Conservation (phyloP, 2,888 invertebrate species). For the Cantharis nigra region DNA sequence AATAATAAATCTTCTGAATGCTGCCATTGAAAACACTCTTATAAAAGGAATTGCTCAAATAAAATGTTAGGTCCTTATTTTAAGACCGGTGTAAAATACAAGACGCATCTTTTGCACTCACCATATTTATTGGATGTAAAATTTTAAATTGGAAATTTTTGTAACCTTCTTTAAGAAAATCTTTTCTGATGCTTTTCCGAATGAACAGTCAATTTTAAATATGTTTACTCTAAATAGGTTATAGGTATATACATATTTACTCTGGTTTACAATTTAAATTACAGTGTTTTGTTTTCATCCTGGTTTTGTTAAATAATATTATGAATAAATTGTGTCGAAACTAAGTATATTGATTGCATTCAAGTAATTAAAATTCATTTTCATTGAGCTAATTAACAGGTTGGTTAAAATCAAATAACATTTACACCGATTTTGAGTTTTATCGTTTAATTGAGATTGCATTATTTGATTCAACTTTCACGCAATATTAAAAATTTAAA, state of each 20-base stretch:
- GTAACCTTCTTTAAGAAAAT: background rate
- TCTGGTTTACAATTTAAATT: too few relatives aligned
- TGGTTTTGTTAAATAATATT: background rate
- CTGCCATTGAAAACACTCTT: slow-evolving; percentile 21
- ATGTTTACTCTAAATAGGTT: background rate
- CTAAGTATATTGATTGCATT: background rate
- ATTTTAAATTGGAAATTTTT: background rate
- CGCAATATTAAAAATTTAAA: background rate
- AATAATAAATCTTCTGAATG: slow-evolving; percentile 15
- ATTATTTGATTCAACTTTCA: background rate
- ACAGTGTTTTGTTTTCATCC: too few relatives aligned
- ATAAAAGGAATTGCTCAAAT: slow-evolving; percentile 18
- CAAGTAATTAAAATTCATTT: background rate
- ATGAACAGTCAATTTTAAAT: background rate
- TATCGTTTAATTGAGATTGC: background rate
- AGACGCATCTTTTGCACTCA: slow-evolving; percentile 11
- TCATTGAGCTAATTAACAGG: background rate
- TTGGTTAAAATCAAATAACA: background rate
- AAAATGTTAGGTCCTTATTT: slow-evolving; percentile 17
- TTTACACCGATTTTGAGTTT: background rate
- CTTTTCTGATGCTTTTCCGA: background rate
- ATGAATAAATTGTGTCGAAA: background rate
- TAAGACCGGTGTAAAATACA: slow-evolving; percentile 14
- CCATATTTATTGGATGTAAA: slow-evolving; percentile 6
- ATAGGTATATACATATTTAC: background rate